Base-by-base conservation (phyloP, 2,888 invertebrate species). In the Coenonympha glycerion region DNA sequence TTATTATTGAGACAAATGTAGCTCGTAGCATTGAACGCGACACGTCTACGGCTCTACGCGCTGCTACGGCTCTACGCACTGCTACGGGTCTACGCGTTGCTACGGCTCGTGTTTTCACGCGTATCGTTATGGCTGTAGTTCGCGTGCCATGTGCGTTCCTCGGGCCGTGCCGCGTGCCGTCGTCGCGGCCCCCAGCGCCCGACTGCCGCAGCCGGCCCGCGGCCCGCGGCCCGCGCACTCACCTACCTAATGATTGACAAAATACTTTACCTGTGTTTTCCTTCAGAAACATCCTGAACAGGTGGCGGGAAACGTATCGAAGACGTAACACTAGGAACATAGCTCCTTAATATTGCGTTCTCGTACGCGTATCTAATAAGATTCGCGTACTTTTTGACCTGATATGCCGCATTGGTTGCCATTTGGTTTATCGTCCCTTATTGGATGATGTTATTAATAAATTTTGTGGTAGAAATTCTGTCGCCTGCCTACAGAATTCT, bases 211-310 rank as follows among this genome's bases (percentile, higher is more conserved):
- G 48, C 49, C 53, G 59, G 53, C 58, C 59, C 57, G 47, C n/a
- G n/a, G n/a, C n/a, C 58, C 57, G 62, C 59, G 56, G 47, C 58
- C 57, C 63, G 58, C 65, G 58, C 64, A 61, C 58, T 58, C 58
- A 49, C 60, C 64, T n/a, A n/a, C n/a, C 62, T 79, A 79, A 83
- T 84, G 79, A 83, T 84, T 84, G 76, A 82, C 76, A 80, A 74
- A 80, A 77, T 77, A 79, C 73, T 77, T 78, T 69, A 82, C 80
- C 78, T 80, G 76, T 74, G 69, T 76, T 78, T 81, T 76, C 71
- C 76, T 76, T 65, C 48, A 61, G 60, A 62, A 54, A 58, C 41
- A 36, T 30, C 59, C 58, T 67, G 71, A 75, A 74, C 66, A 65
- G 63, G 57, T 53, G 58, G 61, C 54, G 49, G 56, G 55, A 60